A percentile compares a stretch with the other conserved stretches of the same genome.
phyloP scores from a whole-genome alignment of 2,797 vertebrate species.

The Tympanoctomys barrerae region DNA sequence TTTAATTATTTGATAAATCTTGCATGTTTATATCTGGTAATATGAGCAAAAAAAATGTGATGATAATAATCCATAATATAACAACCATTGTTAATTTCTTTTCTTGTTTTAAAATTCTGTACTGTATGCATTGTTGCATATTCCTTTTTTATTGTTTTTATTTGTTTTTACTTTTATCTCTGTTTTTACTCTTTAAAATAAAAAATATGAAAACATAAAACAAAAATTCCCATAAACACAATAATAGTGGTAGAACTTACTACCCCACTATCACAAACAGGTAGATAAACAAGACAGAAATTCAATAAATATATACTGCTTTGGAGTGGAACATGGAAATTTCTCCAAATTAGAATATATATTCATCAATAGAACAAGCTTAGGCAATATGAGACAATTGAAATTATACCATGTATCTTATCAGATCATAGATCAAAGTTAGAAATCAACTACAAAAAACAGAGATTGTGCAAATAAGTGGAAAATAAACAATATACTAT shows the following conservation, averaged over 20 bases:
- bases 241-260: not conserved
- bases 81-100: no score
- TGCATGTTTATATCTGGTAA: no score
- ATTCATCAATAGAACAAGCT: not conserved
- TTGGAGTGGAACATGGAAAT: not conserved
- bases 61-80: no score
- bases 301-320: not conserved
- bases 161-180: no score
- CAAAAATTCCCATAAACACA: not conserved
- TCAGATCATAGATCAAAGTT: not conserved
- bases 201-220: no score
- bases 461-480: not conserved
- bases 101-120: no score
- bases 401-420: not conserved
- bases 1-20: no score
- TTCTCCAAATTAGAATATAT: not conserved
- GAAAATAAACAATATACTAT: not conserved
- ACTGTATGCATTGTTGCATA: no score
- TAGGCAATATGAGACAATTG: not conserved
- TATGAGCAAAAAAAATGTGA: no score
- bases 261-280: not conserved
- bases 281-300: not conserved
- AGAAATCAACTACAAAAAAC: not conserved
- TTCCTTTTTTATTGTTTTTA: no score
- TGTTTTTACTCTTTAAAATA: no score